These are phyloP conservation scores for Corvus hawaiiensis DNA, from an alignment of 2,113 vertebrate genomes.

Conservation along the genomic window DNA sequence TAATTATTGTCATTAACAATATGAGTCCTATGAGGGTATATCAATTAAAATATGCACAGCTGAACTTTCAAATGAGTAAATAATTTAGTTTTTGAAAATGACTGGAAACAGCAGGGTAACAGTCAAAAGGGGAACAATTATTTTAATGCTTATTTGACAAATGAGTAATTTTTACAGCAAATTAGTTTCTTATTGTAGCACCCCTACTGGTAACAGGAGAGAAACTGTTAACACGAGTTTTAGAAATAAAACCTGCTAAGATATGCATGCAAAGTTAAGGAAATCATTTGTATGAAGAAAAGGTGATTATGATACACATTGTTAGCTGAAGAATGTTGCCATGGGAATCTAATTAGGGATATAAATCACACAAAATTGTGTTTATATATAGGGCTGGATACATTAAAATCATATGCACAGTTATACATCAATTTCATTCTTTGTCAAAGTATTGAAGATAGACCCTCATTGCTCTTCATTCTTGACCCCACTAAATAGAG, in stretches of 20 bases:
- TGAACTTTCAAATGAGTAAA: conserved; percentile 89
- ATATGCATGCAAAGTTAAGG: conserved; percentile 80
- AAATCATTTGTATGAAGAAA: conserved; percentile 78
- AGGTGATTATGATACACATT: conserved; percentile 82
- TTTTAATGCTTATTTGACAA: conserved; percentile 97
- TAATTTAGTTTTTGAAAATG: conserved; percentile 94
- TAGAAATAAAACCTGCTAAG: conserved; percentile 82
- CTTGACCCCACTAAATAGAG: not conserved
- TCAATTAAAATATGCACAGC: conserved; percentile 89
- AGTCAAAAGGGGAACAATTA: conserved; percentile 98
- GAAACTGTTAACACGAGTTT: conserved; percentile 75
- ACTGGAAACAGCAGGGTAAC: conserved; percentile 94
- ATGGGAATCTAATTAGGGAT: conserved; percentile 80
- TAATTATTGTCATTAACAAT: conserved; percentile 99
- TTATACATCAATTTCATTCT: conserved; percentile 11
- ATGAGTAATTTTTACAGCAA: conserved; percentile 90
- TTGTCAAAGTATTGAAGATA: not conserved
- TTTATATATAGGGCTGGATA: conserved; percentile 63
- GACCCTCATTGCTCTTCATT: not conserved
- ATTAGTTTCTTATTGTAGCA: conserved; percentile 91
- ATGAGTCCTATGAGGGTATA: conserved; percentile 89
- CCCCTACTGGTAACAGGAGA: conserved; percentile 79
- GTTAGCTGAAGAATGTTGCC: conserved; percentile 79
- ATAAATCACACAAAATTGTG: conserved; percentile 78
- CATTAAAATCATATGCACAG: conserved; percentile 45